A percentile compares a stretch with the other conserved stretches of the same genome.
These are phyloP conservation scores for Colletes latitarsis DNA, from an alignment of 1,140 invertebrate genomes.

Conservation along the genomic window DNA sequence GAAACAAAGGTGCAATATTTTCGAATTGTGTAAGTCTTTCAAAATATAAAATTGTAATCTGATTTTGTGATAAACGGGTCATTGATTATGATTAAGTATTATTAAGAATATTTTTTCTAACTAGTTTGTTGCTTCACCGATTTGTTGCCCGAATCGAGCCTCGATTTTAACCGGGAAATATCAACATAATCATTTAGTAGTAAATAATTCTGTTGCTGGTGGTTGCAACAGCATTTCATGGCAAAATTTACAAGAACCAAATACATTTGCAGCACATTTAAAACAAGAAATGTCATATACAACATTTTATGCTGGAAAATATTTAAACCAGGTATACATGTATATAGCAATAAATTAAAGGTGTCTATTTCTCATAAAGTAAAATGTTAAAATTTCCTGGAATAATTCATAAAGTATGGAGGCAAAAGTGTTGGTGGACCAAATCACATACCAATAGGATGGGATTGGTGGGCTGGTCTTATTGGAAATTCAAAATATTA, in stretches of 20 bases:
- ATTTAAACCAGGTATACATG: conserved; percentile 87
- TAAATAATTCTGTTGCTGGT: conserved; percentile 89
- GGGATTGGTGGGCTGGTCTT: conserved; percentile 90
- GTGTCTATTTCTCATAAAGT: background rate
- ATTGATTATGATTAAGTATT: background rate
- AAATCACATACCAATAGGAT: conserved; percentile 88
- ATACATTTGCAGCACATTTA: conserved; percentile 86
- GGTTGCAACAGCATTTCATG: conserved; percentile 88
- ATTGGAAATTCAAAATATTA: conserved; percentile 94
- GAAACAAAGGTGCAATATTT: conserved; percentile 85
- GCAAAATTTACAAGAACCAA: conserved; percentile 84
- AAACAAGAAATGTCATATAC: conserved; percentile 84
- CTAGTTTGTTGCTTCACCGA: conserved; percentile 89
- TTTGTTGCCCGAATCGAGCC: conserved; percentile 94
- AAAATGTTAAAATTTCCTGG: conserved; percentile 18
- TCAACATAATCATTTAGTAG: conserved; percentile 90
- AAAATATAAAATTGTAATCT: background rate
- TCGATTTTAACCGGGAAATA: conserved; percentile 93
- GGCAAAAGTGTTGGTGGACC: conserved; percentile 82
- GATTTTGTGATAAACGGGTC: background rate
- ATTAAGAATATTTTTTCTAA: conserved; percentile 7
- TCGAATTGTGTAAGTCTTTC: conserved; percentile 86
- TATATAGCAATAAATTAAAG: background rate
- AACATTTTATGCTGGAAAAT: conserved; percentile 94
- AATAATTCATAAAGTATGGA: conserved; percentile 83